These are phyloP conservation scores for Dryobotodes eremita DNA, from an alignment of 2,888 invertebrate species.

Conservation along the genomic window DNA sequence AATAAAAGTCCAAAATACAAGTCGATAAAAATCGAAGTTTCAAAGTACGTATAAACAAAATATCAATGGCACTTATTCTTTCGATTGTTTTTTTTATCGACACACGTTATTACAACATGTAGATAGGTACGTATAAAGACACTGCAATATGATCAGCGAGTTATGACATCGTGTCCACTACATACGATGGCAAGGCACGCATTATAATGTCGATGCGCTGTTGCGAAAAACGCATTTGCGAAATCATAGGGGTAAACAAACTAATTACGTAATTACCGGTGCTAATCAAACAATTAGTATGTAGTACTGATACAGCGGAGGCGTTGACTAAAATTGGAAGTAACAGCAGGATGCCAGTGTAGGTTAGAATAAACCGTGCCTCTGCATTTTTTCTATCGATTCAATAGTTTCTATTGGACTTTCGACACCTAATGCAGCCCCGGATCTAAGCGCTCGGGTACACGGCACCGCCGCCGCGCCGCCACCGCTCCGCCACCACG, in stretches of 20 bases:
- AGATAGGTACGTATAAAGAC: slow-evolving; percentile 29
- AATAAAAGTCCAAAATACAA: not conserved
- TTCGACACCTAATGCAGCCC: not conserved
- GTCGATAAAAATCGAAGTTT: not conserved
- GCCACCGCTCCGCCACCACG: too few species aligned
- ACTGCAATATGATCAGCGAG: slow-evolving; percentile 46
- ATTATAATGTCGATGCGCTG: slow-evolving; percentile 42
- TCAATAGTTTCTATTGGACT: not conserved
- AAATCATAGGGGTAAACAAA: slow-evolving; percentile 61
- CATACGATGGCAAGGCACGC: slow-evolving; percentile 42
- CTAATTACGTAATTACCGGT: slow-evolving; percentile 53
- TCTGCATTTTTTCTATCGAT: not conserved
- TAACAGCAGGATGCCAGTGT: slow-evolving; percentile 34
- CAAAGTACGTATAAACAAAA: slow-evolving; percentile 9
- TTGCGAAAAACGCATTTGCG: slow-evolving; percentile 61
- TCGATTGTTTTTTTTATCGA: not conserved
- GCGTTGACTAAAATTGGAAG: slow-evolving; percentile 38
- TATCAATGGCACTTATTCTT: slow-evolving; percentile 1
- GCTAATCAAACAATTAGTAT: slow-evolving; percentile 60
- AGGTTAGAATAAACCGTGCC: slow-evolving; percentile 12
- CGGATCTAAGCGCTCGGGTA: too few species aligned
- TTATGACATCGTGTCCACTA: slow-evolving; percentile 50
- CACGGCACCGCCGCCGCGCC: too few species aligned
- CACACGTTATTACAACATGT: not conserved
- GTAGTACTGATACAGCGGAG: slow-evolving; percentile 33